Evolutionary conservation across 1,140 invertebrate species (phyloP), one percentile per base, ranked within the genome.

Genomic region (Eupristina koningsbergeri): DNA sequence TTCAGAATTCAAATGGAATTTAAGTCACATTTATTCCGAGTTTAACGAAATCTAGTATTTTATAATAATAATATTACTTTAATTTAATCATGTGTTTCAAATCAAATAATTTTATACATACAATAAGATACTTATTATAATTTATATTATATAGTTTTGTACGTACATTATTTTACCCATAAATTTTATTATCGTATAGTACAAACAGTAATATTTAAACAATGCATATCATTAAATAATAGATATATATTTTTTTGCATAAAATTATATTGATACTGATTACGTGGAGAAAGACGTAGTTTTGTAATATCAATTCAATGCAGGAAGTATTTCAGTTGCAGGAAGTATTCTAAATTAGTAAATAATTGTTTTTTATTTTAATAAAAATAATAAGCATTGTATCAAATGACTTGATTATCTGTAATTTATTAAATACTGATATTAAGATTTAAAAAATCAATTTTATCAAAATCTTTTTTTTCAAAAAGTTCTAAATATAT

Each of bases 1-100:
- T 41, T 71, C n/a, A 71, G 67, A 71, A 71, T 41, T 71, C 11
- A 71, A 41, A 6, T 41, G 11, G 8, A 64, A 67, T 69, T 69
- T 22, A 39, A 39, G 36, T 67, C 15, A 67, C 64, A 39, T 39
- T 6, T 64, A 67, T 5, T 36, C 5, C 22, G 22, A 36, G 19
- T 19, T 17, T 11, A 67, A 36, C 29, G 19, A 67, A 19, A 0
- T 36, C 1, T 22, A 36, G 2, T 19, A 67, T 2, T 36, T 36
- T 36, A n/a, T n/a, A 64, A 67, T 36, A 36, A 64, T 3, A 36
- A 67, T 36, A 67, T 67, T 67, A 36, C 19, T 67, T 36, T 22
- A 0, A 22, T 22, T 34, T 34, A 64, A 15, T 64, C 15, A 34
- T 64, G 34, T 34, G 7, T 63, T 7, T 29, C n/a, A 63, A n/a